Conservation (phyloP, 1,140 invertebrate genomes). For the Paramacrobiotus metropolitanus region DNA sequence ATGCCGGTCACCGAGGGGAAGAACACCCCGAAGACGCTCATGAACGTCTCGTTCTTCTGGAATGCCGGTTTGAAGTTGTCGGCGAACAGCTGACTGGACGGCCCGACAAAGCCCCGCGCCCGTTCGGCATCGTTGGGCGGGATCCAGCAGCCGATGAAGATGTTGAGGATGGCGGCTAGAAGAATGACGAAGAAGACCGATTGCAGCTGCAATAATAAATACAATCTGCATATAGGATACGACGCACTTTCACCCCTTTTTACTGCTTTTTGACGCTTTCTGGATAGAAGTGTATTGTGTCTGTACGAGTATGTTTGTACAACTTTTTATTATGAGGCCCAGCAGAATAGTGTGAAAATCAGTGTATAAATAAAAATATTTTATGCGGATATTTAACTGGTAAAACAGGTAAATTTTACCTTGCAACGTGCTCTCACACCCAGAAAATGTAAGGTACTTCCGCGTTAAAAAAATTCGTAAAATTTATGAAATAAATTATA, state of each 20-base stretch:
- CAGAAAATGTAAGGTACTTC: too few relatives aligned
- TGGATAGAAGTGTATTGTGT: neutral
- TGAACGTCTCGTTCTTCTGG: constrained; percentile 53
- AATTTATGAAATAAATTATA: too few relatives aligned
- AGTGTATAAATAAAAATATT: too few relatives aligned
- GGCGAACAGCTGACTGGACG: constrained; percentile 45
- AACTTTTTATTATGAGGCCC: too few relatives aligned
- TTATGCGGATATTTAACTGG: too few relatives aligned
- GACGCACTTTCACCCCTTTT: neutral
- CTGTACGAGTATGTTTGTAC: neutral
- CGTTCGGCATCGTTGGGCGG: constrained; percentile 40
- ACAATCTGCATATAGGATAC: neutral
- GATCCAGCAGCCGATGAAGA: constrained; percentile 58
- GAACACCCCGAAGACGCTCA: constrained; percentile 78
- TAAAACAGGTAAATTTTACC: too few relatives aligned
- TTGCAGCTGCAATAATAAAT: constrained; percentile 43
- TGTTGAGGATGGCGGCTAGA: constrained; percentile 61
- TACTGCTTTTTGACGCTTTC: neutral
- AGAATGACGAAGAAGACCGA: constrained; percentile 64
- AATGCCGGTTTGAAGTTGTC: constrained; percentile 63
- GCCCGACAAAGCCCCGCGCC: constrained; percentile 61
- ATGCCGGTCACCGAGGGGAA: constrained; percentile 80
- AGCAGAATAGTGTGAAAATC: too few relatives aligned
- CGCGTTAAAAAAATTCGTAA: too few relatives aligned
- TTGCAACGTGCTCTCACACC: too few relatives aligned